Evolutionary conservation across 2,797 vertebrate species (phyloP).

Genomic region (Leptatherina wallacei): DNA sequence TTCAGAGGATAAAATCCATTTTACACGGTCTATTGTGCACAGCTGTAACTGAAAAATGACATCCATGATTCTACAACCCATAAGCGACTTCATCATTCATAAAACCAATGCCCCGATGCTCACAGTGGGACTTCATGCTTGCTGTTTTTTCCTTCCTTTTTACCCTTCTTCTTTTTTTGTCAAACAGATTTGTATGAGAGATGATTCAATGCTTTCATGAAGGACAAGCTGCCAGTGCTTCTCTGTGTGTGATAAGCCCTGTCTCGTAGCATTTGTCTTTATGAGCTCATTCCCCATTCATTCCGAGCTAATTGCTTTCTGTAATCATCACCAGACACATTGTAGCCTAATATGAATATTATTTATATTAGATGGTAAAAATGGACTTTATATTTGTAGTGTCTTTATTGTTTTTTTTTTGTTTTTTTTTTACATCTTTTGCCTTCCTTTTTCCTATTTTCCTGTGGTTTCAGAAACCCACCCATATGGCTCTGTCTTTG

Average conservation of each 20-base stretch:
- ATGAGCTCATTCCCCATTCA: conserved; percentile 69
- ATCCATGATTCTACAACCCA: conserved; percentile 15
- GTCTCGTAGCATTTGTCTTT: conserved; percentile 55
- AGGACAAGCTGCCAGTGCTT: conserved; percentile 50
- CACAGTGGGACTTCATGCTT: conserved; percentile 43
- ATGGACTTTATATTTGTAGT: neutral
- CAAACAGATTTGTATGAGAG: conserved; percentile 50
- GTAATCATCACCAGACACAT: conserved; percentile 74
- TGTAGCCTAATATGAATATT: conserved; percentile 49
- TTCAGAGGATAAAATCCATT: conserved; percentile 31
- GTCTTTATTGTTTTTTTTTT: neutral
- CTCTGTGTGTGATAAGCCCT: conserved; percentile 60
- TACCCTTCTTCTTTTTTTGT: conserved; percentile 18
- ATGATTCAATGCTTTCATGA: conserved; percentile 68
- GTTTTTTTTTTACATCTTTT: neutral
- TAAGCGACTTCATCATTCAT: conserved; percentile 49
- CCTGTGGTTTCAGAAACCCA: conserved; percentile 54
- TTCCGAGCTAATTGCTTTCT: conserved; percentile 64
- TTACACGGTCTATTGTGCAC: conserved; percentile 39
- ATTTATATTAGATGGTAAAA: conserved; percentile 36
- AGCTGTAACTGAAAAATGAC: conserved; percentile 60
- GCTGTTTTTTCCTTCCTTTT: conserved; percentile 8
- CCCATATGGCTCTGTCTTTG: conserved; percentile 73
- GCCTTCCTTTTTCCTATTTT: conserved; percentile 17
- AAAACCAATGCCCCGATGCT: conserved; percentile 35